A percentile compares a stretch with the other conserved stretches of the same genome.
phyloP scores from a whole-genome alignment of 1,140 invertebrate genomes.

The Drosophila virilis region DNA sequence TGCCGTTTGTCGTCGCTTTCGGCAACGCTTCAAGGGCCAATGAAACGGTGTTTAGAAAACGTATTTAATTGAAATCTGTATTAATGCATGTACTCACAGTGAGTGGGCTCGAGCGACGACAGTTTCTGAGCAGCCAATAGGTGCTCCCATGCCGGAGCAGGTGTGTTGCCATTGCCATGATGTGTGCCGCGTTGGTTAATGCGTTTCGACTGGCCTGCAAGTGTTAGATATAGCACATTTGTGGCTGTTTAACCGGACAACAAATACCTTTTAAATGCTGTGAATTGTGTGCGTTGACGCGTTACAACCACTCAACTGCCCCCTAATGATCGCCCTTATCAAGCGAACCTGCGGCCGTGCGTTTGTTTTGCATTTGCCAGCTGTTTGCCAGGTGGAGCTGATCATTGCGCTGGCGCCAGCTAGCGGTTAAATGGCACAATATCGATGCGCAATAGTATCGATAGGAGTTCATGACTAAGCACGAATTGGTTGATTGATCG shows the following conservation, averaged over 20 bases:
- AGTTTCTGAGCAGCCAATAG: slow-evolving; percentile 58
- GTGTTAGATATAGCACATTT: background rate
- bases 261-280: slow-evolving; percentile 37
- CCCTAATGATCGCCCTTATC: slow-evolving; percentile 41
- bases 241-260: background rate
- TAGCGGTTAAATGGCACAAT: background rate
- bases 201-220: slow-evolving; percentile 2
- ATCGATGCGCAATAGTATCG: background rate
- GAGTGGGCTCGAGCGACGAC: slow-evolving; percentile 34
- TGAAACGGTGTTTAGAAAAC: background rate
- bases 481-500: too few species aligned
- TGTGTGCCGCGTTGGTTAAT: slow-evolving; percentile 1
- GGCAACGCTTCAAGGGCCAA: background rate
- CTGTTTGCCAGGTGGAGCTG: slow-evolving; percentile 41
- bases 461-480: background rate
- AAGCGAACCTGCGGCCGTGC: slow-evolving; percentile 24
- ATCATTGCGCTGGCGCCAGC: slow-evolving; percentile 35
- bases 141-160: slow-evolving; percentile 65
- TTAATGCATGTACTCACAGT: slow-evolving; percentile 27
- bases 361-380: slow-evolving; percentile 50
- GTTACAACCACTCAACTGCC: slow-evolving; percentile 23
- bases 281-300: slow-evolving; percentile 11
- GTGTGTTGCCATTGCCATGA: slow-evolving; percentile 65
- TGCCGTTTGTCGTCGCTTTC: slow-evolving; percentile 13
- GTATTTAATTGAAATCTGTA: too few species aligned